phyloP scores from a whole-genome alignment of 2,113 vertebrate species.

The Alectura lathami region DNA sequence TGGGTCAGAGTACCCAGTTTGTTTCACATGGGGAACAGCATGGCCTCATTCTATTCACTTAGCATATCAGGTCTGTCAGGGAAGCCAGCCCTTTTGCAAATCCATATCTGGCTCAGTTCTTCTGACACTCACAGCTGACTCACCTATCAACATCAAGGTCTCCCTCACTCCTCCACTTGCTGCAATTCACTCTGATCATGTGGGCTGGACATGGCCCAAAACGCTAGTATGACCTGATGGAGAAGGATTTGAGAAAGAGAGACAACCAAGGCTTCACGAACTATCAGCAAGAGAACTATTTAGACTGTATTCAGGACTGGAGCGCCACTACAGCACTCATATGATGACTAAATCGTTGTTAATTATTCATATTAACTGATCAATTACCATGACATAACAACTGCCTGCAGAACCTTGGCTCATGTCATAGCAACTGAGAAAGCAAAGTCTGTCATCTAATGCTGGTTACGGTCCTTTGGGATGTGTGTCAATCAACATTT shows the following conservation, averaged over 20 bases:
- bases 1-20: not conserved
- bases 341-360: not conserved
- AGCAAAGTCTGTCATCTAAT: not conserved
- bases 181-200: not conserved
- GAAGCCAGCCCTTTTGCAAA: not conserved
- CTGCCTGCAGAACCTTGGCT: not conserved
- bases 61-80: not conserved
- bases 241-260: not conserved
- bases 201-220: not conserved
- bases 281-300: not conserved
- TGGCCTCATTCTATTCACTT: not conserved
- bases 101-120: not conserved
- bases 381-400: not conserved
- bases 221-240: fast-evolving
- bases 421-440: not conserved
- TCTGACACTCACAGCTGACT: not conserved
- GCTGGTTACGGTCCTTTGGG: not conserved
- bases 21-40: not conserved
- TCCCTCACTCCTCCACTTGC: not conserved
- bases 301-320: not conserved
- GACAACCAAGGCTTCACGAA: not conserved
- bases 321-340: not conserved
- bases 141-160: not conserved
- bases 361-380: not conserved
- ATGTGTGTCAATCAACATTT: not conserved